phyloP scores from a whole-genome alignment of 2,888 invertebrate species.

The Drosophila formosana region DNA sequence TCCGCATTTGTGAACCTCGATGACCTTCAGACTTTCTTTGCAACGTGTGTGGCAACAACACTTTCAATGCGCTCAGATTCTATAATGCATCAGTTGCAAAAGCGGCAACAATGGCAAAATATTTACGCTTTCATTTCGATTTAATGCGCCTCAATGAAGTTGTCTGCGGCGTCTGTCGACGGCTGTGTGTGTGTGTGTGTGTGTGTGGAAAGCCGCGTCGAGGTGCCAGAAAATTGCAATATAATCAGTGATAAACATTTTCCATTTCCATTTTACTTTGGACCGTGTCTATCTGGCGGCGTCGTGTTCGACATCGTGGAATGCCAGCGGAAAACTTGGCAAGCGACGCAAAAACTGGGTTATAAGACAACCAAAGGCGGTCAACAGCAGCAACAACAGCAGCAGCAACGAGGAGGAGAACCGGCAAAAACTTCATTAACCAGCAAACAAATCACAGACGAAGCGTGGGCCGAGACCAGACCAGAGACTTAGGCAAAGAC shows the following conservation, averaged over 20 bases:
- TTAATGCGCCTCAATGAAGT: slow-evolving; percentile 63
- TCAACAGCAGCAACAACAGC: slow-evolving; percentile 40
- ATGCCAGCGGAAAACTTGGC: slow-evolving; percentile 55
- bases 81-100: slow-evolving; percentile 42
- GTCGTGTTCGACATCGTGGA: slow-evolving; percentile 27
- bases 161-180: slow-evolving; percentile 12
- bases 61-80: slow-evolving; percentile 58
- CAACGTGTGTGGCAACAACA: slow-evolving; percentile 52
- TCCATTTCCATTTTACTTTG: slow-evolving; percentile 56
- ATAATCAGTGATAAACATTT: slow-evolving; percentile 77
- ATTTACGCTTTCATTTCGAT: slow-evolving; percentile 80
- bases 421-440: slow-evolving; percentile 40
- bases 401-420: slow-evolving; percentile 1
- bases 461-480: slow-evolving; percentile 47
- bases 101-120: slow-evolving; percentile 29
- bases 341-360: slow-evolving; percentile 50
- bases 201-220: slow-evolving; percentile 34
- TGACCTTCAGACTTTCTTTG: slow-evolving; percentile 61
- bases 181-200: not conserved
- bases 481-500: slow-evolving; percentile 1
- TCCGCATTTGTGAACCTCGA: slow-evolving; percentile 47
- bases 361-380: slow-evolving; percentile 51
- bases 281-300: slow-evolving; percentile 34
- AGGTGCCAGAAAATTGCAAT: slow-evolving; percentile 55
- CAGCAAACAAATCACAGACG: slow-evolving; percentile 44